A percentile compares a stretch with the other conserved stretches of the same genome.
Conservation (phyloP, 2,888 invertebrate species). For the Therioaphis trifolii region DNA sequence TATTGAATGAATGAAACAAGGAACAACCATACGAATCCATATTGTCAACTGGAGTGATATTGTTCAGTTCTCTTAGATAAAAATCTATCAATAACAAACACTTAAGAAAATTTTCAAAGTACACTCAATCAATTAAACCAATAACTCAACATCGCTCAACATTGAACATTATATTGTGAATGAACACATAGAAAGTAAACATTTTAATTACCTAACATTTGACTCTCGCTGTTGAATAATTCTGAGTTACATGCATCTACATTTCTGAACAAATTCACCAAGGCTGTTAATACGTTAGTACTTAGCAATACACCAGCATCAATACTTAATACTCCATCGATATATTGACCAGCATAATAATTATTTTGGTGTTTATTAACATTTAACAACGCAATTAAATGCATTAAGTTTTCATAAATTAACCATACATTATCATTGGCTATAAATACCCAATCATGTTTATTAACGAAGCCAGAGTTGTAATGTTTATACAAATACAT, state of each 20-base stretch:
- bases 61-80: slow-evolving; percentile 22
- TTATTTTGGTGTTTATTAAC: neutral
- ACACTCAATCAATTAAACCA: neutral
- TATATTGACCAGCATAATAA: slow-evolving; percentile 37
- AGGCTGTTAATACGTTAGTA: neutral
- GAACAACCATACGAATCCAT: slow-evolving; percentile 46
- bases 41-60: slow-evolving; percentile 12
- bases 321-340: neutral
- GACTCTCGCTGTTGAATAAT: neutral
- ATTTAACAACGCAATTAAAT: slow-evolving; percentile 26
- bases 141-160: no score
- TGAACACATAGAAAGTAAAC: neutral
- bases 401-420: slow-evolving; percentile 49
- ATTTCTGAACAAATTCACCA: slow-evolving; percentile 7
- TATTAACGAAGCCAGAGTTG: neutral
- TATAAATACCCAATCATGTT: slow-evolving; percentile 51
- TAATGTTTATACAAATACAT: neutral
- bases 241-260: neutral
- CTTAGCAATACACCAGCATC: slow-evolving; percentile 27
- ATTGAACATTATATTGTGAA: no score
- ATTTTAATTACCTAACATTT: slow-evolving; percentile 33
- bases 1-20: slow-evolving; percentile 41
- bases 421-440: slow-evolving; percentile 43
- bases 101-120: neutral
- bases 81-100: slow-evolving; percentile 34